Evolutionary conservation across 1,140 invertebrate genomes (phyloP), one percentile per base, ranked within the genome.

Genomic region (Dendrolimus kikuchii): DNA sequence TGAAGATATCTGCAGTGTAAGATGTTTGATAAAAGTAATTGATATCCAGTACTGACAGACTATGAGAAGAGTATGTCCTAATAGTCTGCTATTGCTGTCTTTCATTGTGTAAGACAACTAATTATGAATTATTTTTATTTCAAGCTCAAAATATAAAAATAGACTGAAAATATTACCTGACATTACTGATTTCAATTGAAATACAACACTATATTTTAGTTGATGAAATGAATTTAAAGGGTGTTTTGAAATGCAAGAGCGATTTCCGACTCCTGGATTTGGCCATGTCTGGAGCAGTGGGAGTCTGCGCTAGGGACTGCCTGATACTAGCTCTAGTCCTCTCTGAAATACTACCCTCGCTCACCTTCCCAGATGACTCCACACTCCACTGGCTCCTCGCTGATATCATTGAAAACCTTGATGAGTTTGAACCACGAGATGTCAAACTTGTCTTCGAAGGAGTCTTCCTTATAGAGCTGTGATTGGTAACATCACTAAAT

Each of bases 201-300:
- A n/a, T n/a, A n/a, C n/a, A 9, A 38, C 23, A 45, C 61, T 71
- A 81, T 45, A 82, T 69, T 71, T 79, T 85, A 38, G 71, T 75
- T 40, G 80, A 74, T 40, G 69, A 66, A 52, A 73, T 82, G 54
- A 88, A 88, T 59, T 86, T 88, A 52, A 88, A 88, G 7, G 87
- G 87, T 10, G 87, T 88, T 72, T 87, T 88, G 56, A 88, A 88
- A 48, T 76, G 74, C 47, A 88, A 55, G 54, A 88, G 61, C 10
- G 87, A 88, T 55, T 76, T 87, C 10, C 82, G 72, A 50, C 62
- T 70, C 51, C 80, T 86, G 40, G 73, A 62, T 53, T 85, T 88
- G 55, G 81, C 86, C 5, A 74, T 50, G 10, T 81, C 78, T 7
- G 68, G 60, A 7, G 61, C 65, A 2, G 63, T 57, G 37, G 77